phyloP scores from a whole-genome alignment of 2,888 invertebrate species.

The Galeruca laticollis region DNA sequence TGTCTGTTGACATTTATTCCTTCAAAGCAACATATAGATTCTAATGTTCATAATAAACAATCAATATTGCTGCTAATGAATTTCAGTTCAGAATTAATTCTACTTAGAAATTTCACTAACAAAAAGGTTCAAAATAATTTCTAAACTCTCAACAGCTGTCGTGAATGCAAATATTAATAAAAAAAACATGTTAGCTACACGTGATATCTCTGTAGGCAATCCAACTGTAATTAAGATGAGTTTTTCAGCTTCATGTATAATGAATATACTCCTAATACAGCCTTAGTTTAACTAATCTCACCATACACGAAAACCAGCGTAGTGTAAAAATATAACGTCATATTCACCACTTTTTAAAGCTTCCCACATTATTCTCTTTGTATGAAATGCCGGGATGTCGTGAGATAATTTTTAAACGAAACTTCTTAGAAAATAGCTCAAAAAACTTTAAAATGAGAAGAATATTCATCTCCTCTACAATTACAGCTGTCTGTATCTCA shows the following conservation, averaged over 20 bases:
- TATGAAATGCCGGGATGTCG: slow-evolving; percentile 31
- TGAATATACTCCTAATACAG: neutral
- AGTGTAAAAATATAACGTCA: slow-evolving; percentile 39
- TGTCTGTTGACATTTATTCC: too few relatives aligned
- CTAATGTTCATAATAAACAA: too few relatives aligned
- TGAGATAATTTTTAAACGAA: slow-evolving; percentile 32
- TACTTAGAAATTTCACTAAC: too few relatives aligned
- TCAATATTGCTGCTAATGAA: too few relatives aligned
- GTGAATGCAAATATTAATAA: too few relatives aligned
- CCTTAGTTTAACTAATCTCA: slow-evolving; percentile 31
- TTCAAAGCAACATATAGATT: too few relatives aligned
- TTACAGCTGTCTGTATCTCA: slow-evolving; percentile 37
- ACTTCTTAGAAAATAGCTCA: slow-evolving; percentile 18
- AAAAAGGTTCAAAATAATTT: too few relatives aligned
- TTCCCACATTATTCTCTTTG: slow-evolving; percentile 23
- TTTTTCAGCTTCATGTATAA: neutral
- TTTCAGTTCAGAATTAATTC: too few relatives aligned
- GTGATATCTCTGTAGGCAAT: neutral
- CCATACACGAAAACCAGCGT: slow-evolving; percentile 34
- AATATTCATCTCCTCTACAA: slow-evolving; percentile 39
- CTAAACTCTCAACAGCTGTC: too few relatives aligned
- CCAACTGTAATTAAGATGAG: neutral
- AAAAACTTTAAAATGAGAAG: slow-evolving; percentile 2
- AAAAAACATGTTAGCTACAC: neutral
- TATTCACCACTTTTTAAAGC: slow-evolving; percentile 40